Conservation (phyloP, 2,797 vertebrate species). For the Alectoris magna region DNA sequence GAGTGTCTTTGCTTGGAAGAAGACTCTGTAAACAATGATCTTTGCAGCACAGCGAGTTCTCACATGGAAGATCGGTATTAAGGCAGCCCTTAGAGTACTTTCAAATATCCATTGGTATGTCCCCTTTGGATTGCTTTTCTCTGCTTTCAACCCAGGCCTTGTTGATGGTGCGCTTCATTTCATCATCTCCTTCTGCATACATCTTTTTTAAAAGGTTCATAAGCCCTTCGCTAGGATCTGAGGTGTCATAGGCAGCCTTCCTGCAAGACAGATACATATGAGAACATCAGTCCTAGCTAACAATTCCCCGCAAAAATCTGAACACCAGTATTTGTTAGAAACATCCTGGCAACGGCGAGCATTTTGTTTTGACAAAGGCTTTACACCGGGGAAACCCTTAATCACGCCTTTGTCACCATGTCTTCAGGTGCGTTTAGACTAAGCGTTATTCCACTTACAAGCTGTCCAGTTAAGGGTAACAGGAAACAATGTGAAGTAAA, state of each 20-base stretch:
- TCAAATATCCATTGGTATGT: slow-evolving; percentile 86
- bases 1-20: slow-evolving; percentile 73
- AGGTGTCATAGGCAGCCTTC: slow-evolving; percentile 84
- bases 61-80: slow-evolving; percentile 70
- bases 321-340: not conserved
- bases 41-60: slow-evolving; percentile 69
- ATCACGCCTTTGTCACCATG: not conserved
- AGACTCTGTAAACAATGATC: slow-evolving; percentile 68
- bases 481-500: not conserved
- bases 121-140: slow-evolving; percentile 92
- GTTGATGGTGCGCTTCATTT: slow-evolving; percentile 98
- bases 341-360: not conserved
- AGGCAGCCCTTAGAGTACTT: slow-evolving; percentile 49
- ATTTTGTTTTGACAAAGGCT: not conserved
- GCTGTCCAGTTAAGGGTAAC: not conserved
- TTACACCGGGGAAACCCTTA: not conserved
- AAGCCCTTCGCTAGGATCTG: slow-evolving; percentile 92
- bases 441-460: not conserved
- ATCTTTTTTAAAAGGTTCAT: slow-evolving; percentile 98
- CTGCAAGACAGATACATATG: slow-evolving; percentile 3
- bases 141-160: slow-evolving; percentile 98
- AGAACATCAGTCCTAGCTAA: not conserved
- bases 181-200: slow-evolving; percentile 96
- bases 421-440: not conserved
- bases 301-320: not conserved